A percentile compares a stretch with the other conserved stretches of the same genome.
Evolutionary conservation across 2,797 vertebrate species (phyloP).

Genomic region (Lates japonicus): DNA sequence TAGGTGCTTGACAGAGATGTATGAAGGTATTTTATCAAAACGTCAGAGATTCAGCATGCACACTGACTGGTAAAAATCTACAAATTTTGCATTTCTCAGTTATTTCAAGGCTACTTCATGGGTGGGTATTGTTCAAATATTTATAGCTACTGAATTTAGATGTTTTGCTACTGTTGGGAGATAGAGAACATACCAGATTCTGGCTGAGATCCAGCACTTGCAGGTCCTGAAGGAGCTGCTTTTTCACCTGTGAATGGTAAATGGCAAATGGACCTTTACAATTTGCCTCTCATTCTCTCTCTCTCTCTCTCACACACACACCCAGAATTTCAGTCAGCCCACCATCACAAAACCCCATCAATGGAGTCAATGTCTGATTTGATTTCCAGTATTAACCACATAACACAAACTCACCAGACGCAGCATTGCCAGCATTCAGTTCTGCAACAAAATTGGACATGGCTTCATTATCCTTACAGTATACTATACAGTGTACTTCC

Average conservation of each 20-base stretch:
- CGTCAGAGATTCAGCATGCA: neutral
- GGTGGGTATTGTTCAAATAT: neutral
- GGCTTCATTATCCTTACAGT: neutral
- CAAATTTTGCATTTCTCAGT: neutral
- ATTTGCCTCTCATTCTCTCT: neutral
- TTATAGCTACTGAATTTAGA: neutral
- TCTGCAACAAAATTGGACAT: constrained; percentile 32
- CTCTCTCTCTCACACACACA: neutral
- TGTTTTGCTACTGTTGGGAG: neutral
- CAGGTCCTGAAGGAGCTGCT: constrained; percentile 1
- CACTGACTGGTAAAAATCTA: neutral
- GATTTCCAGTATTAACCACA: neutral
- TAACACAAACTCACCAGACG: constrained; percentile 30
- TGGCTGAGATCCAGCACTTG: neutral
- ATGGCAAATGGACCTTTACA: neutral
- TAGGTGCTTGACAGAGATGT: no score
- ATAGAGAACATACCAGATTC: constrained; percentile 16
- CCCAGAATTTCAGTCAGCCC: neutral
- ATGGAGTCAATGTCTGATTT: neutral
- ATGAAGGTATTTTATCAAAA: no score
- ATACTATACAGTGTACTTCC: neutral
- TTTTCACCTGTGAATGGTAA: constrained; percentile 11
- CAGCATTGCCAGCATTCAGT: neutral
- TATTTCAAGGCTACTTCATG: neutral
- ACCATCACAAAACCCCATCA: neutral